Base-by-base conservation (phyloP, 2,888 invertebrate genomes). In the Pammene fasciana region DNA sequence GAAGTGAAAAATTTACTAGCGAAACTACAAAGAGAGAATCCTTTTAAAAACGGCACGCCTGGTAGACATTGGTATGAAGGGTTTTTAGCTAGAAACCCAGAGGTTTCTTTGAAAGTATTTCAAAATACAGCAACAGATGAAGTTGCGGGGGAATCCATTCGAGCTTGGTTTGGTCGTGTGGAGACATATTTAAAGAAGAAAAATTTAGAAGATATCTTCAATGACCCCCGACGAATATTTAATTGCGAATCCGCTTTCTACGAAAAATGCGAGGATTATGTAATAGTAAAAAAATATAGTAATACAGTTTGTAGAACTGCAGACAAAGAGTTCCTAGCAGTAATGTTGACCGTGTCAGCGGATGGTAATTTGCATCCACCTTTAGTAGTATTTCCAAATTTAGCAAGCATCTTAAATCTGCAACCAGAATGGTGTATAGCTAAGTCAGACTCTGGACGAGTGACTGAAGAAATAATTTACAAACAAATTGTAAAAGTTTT, bases 241-340 rank as follows among this genome's bases (percentile, higher is more conserved):
- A 65, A 68, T 55, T 65, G 34, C 43, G 65, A 71, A 41, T 59
- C 71, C 5, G 71, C 65, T 41, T 71, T 65, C 56, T 61, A 26
- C 26, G 26, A 26, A 26, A 26, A 26, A 26, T 26, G 26, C 26
- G 26, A 26, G 2, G 26, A 26, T 26, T 4, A 26, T 26, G 26
- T 26, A 26, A 26, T 26, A 26, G 4, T 26, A 26, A 26, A 26
- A 26, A 26, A 26, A 26, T 26, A 26, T 26, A 26, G 26, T 26
- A 26, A 26, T 26, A 26, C 26, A 26, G 26, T 26, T 26, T 26
- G 26, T 4, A 26, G 26, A 4, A 26, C 26, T 26, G 26, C 26
- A 26, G 26, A 26, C 1, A 26, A 26, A 26, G 26, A 26, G 26
- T 26, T 26, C 26, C 1, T 26, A 26, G 26, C 26, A 26, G 4